A percentile compares a stretch with the other conserved stretches of the same genome.
These are phyloP conservation scores for Exocentrus adspersus DNA, from an alignment of 2,888 invertebrate species.

Conservation along the genomic window DNA sequence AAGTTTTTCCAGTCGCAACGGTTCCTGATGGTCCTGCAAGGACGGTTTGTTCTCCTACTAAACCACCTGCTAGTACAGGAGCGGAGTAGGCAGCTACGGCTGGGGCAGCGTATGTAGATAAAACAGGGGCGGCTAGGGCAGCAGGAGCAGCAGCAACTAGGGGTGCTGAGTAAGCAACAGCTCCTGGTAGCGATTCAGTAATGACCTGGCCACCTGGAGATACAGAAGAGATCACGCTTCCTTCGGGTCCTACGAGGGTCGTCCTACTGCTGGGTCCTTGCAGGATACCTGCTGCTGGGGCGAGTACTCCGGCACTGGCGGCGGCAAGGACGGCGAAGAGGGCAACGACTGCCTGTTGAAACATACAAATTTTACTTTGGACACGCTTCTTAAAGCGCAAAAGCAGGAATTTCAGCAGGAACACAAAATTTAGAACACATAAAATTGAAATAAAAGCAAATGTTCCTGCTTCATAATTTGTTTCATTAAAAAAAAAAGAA, in stretches of 20 bases:
- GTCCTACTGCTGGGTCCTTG: conserved; percentile 53
- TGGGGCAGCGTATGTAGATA: conserved; percentile 35
- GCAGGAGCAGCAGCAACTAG: conserved; percentile 33
- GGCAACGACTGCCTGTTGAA: conserved; percentile 44
- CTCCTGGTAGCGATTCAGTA: conserved; percentile 43
- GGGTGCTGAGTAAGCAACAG: conserved; percentile 39
- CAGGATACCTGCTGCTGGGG: conserved; percentile 46
- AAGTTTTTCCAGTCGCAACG: conserved; percentile 45
- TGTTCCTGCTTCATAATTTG: background rate
- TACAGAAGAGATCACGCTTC: conserved; percentile 51
- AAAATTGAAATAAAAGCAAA: background rate
- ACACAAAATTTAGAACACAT: background rate
- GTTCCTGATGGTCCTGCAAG: conserved; percentile 53
- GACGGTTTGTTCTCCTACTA: conserved; percentile 27
- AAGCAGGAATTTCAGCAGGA: background rate
- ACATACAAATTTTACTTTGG: too few relatives aligned
- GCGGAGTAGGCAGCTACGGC: conserved; percentile 34
- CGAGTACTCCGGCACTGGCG: conserved; percentile 39
- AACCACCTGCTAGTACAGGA: conserved; percentile 24
- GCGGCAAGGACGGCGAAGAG: conserved; percentile 50
- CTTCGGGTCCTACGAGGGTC: conserved; percentile 51
- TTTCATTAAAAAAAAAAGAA: background rate
- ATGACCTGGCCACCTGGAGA: conserved; percentile 52
- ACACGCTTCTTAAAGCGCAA: background rate
- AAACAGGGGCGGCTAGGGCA: conserved; percentile 34